Percentiles rank a stretch among this genome's conserved stretches.
Evolutionary conservation across 2,797 vertebrate genomes (phyloP).

Genomic region (Thunnus albacares): DNA sequence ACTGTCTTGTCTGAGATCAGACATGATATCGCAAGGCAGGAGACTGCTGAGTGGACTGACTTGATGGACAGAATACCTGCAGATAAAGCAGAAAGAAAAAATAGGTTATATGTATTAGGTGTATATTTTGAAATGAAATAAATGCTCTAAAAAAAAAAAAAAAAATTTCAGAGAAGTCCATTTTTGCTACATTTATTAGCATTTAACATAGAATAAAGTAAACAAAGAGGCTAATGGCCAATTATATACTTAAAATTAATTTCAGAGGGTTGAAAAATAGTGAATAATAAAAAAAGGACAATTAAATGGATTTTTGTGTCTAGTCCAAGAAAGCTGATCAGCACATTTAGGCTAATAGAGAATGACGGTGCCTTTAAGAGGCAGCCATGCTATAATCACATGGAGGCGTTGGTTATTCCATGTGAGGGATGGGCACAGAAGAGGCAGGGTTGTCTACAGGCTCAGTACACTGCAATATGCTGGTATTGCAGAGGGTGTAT

Average conservation of each 20-base stretch:
- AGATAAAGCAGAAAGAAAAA: conserved; percentile 34
- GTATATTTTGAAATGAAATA: background rate
- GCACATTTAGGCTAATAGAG: background rate
- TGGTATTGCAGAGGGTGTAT: conserved; percentile 4
- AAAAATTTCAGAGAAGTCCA: background rate
- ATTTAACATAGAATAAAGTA: background rate
- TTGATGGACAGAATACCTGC: conserved; percentile 25
- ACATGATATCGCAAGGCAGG: conserved; percentile 69
- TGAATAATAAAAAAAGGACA: background rate
- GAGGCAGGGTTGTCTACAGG: conserved; percentile 13
- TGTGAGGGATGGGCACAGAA: conserved; percentile 61
- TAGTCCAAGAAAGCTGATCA: background rate
- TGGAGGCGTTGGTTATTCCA: conserved; percentile 48
- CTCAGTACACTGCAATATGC: background rate
- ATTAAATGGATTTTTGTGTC: background rate
- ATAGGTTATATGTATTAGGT: background rate
- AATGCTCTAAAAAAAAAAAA: background rate
- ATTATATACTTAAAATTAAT: background rate
- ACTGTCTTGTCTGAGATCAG: conserved; percentile 50
- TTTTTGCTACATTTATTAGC: background rate
- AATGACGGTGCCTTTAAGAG: conserved; percentile 66
- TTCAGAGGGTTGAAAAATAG: background rate
- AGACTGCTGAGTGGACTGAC: conserved; percentile 6
- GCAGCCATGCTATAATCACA: conserved; percentile 48
- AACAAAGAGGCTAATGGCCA: background rate